phyloP scores from a whole-genome alignment of 2,888 invertebrate species.

The Andrena bucephala region DNA sequence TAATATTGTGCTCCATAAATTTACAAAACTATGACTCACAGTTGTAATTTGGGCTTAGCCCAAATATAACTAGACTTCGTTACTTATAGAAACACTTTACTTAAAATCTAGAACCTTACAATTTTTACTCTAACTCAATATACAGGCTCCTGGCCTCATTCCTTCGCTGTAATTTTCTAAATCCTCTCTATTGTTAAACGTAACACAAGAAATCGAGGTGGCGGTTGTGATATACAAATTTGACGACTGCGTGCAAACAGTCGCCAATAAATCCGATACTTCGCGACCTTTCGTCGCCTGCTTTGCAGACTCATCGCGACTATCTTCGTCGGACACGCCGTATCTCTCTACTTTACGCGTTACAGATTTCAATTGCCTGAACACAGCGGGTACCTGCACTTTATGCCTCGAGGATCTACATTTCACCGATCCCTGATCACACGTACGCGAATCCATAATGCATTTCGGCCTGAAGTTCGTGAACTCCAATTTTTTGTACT shows the following conservation, averaged over 20 bases:
- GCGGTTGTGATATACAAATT: slow-evolving; percentile 47
- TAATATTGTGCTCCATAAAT: neutral
- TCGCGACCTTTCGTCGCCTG: neutral
- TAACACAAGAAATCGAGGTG: slow-evolving; percentile 40
- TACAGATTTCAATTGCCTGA: slow-evolving; percentile 15
- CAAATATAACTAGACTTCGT: neutral
- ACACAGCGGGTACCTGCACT: slow-evolving; percentile 29
- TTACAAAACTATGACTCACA: slow-evolving; percentile 13
- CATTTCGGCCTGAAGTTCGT: slow-evolving; percentile 35
- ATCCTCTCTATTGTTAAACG: neutral
- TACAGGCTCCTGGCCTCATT: slow-evolving; percentile 16
- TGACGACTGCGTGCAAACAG: slow-evolving; percentile 53
- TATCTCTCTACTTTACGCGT: slow-evolving; percentile 10
- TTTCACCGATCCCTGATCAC: slow-evolving; percentile 14
- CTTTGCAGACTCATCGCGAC: neutral
- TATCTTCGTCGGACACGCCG: neutral
- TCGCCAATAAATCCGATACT: slow-evolving; percentile 11
- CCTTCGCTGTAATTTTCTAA: neutral
- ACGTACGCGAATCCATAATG: neutral
- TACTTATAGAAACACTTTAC: slow-evolving; percentile 1
- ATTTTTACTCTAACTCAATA: slow-evolving; percentile 31
- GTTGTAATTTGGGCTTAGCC: neutral
- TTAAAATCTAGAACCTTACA: slow-evolving; percentile 23
- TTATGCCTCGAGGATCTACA: slow-evolving; percentile 6
- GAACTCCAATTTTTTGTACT: slow-evolving; percentile 21